A percentile compares a stretch with the other conserved stretches of the same genome.
Evolutionary conservation across 2,113 vertebrate genomes (phyloP).

Genomic region (Pteronura brasiliensis): DNA sequence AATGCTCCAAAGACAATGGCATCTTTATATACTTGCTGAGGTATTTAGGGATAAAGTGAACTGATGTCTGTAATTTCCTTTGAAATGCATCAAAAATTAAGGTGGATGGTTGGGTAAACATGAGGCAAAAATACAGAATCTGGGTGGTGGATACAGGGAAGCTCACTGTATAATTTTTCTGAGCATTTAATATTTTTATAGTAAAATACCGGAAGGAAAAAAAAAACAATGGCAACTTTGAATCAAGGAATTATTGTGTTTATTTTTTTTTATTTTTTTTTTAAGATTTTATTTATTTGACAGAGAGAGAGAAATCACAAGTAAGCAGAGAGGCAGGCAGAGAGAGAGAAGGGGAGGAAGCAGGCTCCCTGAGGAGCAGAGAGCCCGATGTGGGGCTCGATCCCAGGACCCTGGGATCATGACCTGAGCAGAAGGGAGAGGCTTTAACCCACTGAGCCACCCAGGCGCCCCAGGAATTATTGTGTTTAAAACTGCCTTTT

Average conservation of each 20-base stretch:
- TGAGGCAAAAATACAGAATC: neutral
- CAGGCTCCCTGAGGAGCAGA: too few species aligned
- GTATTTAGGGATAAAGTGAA: neutral
- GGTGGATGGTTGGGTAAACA: neutral
- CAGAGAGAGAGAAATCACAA: too few species aligned
- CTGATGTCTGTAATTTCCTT: neutral
- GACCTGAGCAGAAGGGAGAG: too few species aligned
- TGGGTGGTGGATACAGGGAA: neutral
- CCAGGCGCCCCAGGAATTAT: too few species aligned
- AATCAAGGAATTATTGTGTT: neutral
- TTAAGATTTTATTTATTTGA: too few species aligned
- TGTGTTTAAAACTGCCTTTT: neutral
- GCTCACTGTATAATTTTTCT: neutral
- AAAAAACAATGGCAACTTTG: neutral
- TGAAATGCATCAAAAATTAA: neutral
- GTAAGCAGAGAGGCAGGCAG: too few species aligned
- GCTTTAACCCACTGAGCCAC: too few species aligned
- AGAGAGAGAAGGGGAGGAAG: too few species aligned
- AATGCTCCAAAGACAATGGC: neutral
- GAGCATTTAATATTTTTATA: neutral
- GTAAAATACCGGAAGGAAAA: neutral
- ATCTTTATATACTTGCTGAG: neutral
- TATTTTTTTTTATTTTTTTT: too few species aligned
- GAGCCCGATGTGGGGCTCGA: too few species aligned
- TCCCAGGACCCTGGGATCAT: too few species aligned